Base-by-base conservation (phyloP, 1,140 invertebrate genomes). In the Drepana arcuata region DNA sequence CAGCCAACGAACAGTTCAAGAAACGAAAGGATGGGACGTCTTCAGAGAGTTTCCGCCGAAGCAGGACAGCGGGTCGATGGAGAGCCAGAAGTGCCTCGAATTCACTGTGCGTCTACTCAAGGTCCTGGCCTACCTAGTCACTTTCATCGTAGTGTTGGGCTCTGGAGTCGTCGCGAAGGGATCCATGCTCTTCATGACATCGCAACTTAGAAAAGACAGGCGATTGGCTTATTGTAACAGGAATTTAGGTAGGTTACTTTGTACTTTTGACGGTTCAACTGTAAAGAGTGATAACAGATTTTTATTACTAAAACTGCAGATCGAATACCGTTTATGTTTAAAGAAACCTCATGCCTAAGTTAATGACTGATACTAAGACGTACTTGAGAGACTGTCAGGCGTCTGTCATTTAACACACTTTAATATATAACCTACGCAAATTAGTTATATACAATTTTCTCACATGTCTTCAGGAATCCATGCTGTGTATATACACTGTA, bases 1-100 rank as follows among this genome's bases (percentile, higher is more conserved):
- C 85, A 95, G 93, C 64, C 92, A 92, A 75, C 85, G 93, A 50
- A 94, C 92, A 26, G 89, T 94, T 44, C 88, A 88, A 61, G 94
- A 96, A 71, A 95, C 93, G 39, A 96, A 96, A 91, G 93, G 92
- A 89, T 97, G 95, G 95, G 95, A 97, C 86, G 94, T 96, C 9
- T 97, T 97, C 84, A 85, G 94, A 64, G 91, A 95, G 73, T 91
- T 94, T 34, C 95, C 95, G 5, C 90, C 90, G 37, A 94, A 95
- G 72, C 88, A 91, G 60, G 93, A 95, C 72, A 93, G 92, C 44
- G 93, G 93, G 31, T 95, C 93, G 15, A 93, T 93, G 88, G 93
- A 92, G 33, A 93, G 90, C 65, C 93, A 95, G 74, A 89, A 88
- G 71, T 95, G 93, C 73, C 84, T 95, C 44, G 93, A 95, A 59